These are phyloP conservation scores for Ladona fulva DNA, from an alignment of 1,140 invertebrate species.

Conservation along the genomic window DNA sequence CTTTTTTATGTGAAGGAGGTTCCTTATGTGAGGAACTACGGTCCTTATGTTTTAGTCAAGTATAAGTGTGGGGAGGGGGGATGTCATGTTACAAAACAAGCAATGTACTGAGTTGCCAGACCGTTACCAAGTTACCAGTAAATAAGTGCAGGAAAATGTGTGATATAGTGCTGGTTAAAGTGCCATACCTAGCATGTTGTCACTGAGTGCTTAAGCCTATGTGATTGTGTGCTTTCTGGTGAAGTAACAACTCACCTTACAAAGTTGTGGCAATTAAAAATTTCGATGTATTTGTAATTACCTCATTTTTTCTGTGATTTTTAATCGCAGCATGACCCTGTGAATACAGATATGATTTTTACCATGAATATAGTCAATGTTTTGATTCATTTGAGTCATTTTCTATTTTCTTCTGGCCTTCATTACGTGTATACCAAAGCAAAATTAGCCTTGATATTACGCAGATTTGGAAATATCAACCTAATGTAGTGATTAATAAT, in stretches of 20 bases:
- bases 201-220: not conserved
- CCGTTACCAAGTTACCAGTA: not conserved
- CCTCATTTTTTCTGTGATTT: not conserved
- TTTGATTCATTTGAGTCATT: no score
- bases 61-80: not conserved
- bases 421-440: no score
- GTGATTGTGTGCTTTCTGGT: constrained; percentile 7
- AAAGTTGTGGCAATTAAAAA: not conserved
- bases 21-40: not conserved
- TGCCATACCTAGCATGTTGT: not conserved
- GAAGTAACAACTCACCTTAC: not conserved
- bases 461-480: no score
- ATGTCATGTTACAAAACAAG: not conserved
- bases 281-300: constrained; percentile 5
- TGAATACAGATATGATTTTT: not conserved
- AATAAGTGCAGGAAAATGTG: not conserved
- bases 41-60: not conserved
- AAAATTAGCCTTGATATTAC: no score
- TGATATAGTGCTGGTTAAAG: constrained; percentile 6
- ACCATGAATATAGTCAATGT: no score
- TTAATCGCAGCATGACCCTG: not conserved
- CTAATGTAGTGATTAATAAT: no score
- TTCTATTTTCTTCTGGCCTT: no score
- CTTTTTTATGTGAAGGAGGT: not conserved
- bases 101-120: not conserved